Evolutionary conservation across 1,140 invertebrate species (phyloP), one percentile per base, ranked within the genome.

Genomic region (Atta colombica): DNA sequence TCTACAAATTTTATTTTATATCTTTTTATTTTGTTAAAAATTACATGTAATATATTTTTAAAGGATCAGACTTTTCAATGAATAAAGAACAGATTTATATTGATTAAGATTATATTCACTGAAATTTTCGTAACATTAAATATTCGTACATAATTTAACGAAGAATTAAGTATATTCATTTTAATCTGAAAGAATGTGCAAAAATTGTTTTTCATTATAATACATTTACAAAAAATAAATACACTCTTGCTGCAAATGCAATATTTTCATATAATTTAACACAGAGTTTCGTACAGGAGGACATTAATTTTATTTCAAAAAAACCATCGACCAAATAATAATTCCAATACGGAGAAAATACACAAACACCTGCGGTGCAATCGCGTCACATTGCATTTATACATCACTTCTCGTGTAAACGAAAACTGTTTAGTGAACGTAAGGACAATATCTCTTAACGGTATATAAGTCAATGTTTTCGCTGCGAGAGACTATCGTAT

Each of bases 401-500:
- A 39, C 58, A 31, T 85, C 28, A 49, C 16, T 6, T 61, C 28
- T 8, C n/a, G 35, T 51, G 45, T 65, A 78, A 78, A 81, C 16
- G 39, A 75, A 45, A 45, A 63, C 31, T 45, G 65, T 66, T 74
- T 63, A 51, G 28, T 61, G 71, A 77, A 28, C 1, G 61, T 12
- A 16, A 3, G 7, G 25, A 58, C 61, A 66, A 85, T 66, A 51
- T 84, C 10, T 72, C 39, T 45, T 4, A 25, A 55, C 31, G 49
- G 21, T 51, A 58, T 21, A 49, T 74, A 74, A 84, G 80, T 74
- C 58, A 71, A 16, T 28, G 7, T 77, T 51, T 35, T 65, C 31
- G 14, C 45, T 45, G 55, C 65, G 14, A 77, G 60, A 55, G 61
- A 69, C 3, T 14, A 14, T 65, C 16, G 14, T 3, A 12, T 12